Evolutionary conservation across 2,113 vertebrate genomes (phyloP).

Genomic region (Meleagris gallopavo): DNA sequence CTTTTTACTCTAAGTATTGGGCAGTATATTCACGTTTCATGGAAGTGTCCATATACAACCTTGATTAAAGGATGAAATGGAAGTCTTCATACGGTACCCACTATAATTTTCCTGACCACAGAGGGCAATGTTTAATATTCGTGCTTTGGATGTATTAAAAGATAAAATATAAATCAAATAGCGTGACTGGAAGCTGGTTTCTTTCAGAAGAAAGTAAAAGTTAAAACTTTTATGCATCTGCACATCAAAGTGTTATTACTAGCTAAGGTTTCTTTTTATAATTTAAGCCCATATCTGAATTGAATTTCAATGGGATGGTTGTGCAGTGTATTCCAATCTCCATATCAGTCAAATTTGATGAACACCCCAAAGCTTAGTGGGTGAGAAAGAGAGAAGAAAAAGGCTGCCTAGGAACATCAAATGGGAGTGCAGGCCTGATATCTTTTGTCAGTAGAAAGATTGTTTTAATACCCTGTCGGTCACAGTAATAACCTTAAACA

Average conservation of each 20-base stretch:
- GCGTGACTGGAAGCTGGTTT: slow-evolving; percentile 67
- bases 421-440: slow-evolving; percentile 58
- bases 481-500: slow-evolving; percentile 82
- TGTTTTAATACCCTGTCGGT: slow-evolving; percentile 77
- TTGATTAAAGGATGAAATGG: slow-evolving; percentile 25
- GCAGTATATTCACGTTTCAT: neutral
- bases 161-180: slow-evolving; percentile 72
- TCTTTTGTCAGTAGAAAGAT: slow-evolving; percentile 75
- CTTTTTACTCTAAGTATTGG: neutral
- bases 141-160: slow-evolving; percentile 52
- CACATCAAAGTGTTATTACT: slow-evolving; percentile 72
- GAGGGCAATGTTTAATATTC: slow-evolving; percentile 35
- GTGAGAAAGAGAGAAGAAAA: slow-evolving; percentile 55
- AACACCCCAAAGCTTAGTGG: slow-evolving; percentile 58
- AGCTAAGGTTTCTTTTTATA: slow-evolving; percentile 61
- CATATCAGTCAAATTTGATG: slow-evolving; percentile 50
- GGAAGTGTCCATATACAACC: neutral
- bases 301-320: slow-evolving; percentile 70
- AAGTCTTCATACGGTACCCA: neutral
- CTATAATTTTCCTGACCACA: slow-evolving; percentile 34
- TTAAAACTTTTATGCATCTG: slow-evolving; percentile 71
- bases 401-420: slow-evolving; percentile 61
- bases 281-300: slow-evolving; percentile 58
- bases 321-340: slow-evolving; percentile 17
- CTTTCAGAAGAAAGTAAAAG: slow-evolving; percentile 68